Base-by-base conservation (phyloP, 2,888 invertebrate genomes). In the Lasius platythorax region DNA sequence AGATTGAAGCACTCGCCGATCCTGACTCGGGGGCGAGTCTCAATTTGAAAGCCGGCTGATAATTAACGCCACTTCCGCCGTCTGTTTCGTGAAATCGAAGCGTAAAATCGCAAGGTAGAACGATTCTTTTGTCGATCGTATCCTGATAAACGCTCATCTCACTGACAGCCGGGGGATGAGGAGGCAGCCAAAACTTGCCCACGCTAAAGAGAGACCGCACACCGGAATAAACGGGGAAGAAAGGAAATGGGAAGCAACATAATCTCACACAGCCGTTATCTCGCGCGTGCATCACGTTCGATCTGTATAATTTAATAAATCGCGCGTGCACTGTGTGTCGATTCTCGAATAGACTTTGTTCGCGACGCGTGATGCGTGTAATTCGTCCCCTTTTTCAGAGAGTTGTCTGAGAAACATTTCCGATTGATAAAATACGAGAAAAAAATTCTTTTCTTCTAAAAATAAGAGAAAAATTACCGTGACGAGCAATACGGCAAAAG, bases 281-380 rank as follows among this genome's bases (percentile, higher is more conserved):
- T 83, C 78, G 83, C 78, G 53, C 83, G 83, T 83, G 83, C 72
- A 85, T 85, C 83, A 67, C 56, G 73, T 83, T 78, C 67, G 73
- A 75, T 83, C 85, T 63, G 74, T 85, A 74, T 85, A 85, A 85
- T 85, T 83, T 85, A 82, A 85, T 85, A 83, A 85, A 85, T 85
- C 85, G 83, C 33, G 33, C 68, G 50, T 61, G 37, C 23, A 50
- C 64, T 30, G 30, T 53, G 50, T 53, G 50, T 61, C 50, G 33
- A 64, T 76, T 18, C 33, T 66, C 66, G 50, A 37, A 40, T 8
- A 18, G 37, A n/a, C 66, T 33, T 66, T 15, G 53, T 66, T 53
- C 40, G 66, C 66, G 66, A 76, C 53, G 53, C 53, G 66, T 8
- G 53, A 33, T 64, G 43, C 33, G 33, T 15, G n/a, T 46, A 46